Conservation (phyloP, 2,888 invertebrate species). For the Macaria liturata region DNA sequence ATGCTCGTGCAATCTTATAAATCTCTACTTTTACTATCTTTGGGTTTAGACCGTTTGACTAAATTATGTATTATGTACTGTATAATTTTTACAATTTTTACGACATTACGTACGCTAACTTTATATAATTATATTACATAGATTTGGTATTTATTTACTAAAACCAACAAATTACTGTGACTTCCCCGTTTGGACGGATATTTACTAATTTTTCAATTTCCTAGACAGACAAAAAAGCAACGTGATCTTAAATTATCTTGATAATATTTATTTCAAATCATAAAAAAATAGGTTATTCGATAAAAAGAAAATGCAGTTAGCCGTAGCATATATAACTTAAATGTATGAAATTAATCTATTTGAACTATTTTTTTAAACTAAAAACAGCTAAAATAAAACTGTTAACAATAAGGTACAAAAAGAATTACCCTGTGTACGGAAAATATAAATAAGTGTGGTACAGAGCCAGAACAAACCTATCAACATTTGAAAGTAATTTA, state of each 20-base stretch:
- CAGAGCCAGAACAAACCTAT: no score
- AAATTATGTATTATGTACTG: conserved; percentile 35
- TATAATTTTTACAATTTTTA: conserved; percentile 24
- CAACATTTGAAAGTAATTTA: no score
- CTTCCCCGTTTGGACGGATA: conserved; percentile 75
- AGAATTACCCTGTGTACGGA: conserved; percentile 50
- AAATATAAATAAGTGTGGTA: no score
- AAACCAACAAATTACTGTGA: conserved; percentile 57
- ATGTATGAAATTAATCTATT: neutral
- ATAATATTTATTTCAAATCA: no score
- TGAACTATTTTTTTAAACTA: conserved; percentile 1
- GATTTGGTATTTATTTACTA: conserved; percentile 42
- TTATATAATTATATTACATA: conserved; percentile 52
- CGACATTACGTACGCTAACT: conserved; percentile 50
- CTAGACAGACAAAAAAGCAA: conserved; percentile 31
- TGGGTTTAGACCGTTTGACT: conserved; percentile 44
- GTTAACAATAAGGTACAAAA: conserved; percentile 1
- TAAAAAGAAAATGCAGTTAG: conserved; percentile 15
- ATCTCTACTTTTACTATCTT: conserved; percentile 47
- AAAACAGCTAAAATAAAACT: no score
- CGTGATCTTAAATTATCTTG: neutral
- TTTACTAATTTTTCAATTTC: conserved; percentile 53
- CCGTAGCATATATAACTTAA: conserved; percentile 8
- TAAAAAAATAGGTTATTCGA: neutral
- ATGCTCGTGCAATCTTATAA: conserved; percentile 32